A percentile compares a stretch with the other conserved stretches of the same genome.
phyloP scores from a whole-genome alignment of 2,113 vertebrate genomes.

The Sinocyclocheilus maitianheensis region DNA sequence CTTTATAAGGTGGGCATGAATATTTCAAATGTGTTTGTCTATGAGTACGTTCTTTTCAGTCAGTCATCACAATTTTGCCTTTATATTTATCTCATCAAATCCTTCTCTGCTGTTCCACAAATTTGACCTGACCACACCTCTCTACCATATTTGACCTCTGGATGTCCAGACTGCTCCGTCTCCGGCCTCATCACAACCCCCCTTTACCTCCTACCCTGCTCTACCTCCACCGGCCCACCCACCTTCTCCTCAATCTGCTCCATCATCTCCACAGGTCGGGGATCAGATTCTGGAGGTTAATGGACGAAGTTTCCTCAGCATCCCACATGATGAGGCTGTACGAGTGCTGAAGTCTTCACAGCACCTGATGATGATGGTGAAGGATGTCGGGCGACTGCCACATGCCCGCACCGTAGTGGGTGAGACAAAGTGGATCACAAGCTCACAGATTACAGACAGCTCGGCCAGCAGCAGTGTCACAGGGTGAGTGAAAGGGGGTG shows the following conservation, averaged over 20 bases:
- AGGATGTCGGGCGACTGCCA: constrained; percentile 92
- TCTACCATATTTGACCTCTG: not conserved
- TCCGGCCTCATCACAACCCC: not conserved
- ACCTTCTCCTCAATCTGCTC: constrained; percentile 58
- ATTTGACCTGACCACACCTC: not conserved
- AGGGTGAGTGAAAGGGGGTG: constrained; percentile 72
- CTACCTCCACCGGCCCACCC: constrained; percentile 53
- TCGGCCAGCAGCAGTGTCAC: constrained; percentile 66
- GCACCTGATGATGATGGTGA: constrained; percentile 95
- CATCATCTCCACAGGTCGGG: constrained; percentile 74
- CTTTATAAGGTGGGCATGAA: not conserved
- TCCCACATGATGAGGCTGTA: constrained; percentile 93
- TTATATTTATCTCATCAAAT: not conserved
- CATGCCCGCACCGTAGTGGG: constrained; percentile 92
- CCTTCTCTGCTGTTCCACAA: not conserved
- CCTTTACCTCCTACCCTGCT: constrained; percentile 54
- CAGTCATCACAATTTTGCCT: not conserved
- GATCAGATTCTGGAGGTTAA: constrained; percentile 80
- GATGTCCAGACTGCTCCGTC: constrained; percentile 6
- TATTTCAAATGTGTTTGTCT: not conserved
- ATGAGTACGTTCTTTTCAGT: not conserved
- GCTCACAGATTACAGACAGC: constrained; percentile 85
- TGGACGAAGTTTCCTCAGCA: constrained; percentile 85
- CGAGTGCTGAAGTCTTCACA: constrained; percentile 87
- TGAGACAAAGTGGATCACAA: constrained; percentile 92